These are phyloP conservation scores for Mola mola DNA, from an alignment of 2,113 vertebrate species.

Conservation along the genomic window DNA sequence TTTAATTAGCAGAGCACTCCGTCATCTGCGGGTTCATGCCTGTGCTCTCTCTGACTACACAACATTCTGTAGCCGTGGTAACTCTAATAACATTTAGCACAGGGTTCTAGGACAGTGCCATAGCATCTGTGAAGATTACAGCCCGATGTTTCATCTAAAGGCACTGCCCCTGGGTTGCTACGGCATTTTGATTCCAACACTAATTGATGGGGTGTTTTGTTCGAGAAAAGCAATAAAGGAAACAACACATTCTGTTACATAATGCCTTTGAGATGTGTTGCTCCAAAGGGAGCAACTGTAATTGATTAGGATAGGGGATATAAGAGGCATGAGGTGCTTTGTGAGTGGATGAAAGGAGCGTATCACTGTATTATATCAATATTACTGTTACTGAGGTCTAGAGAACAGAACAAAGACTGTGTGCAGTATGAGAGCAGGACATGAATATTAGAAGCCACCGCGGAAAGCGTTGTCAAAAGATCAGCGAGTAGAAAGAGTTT, in stretches of 20 bases:
- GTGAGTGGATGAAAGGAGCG: slow-evolving; percentile 43
- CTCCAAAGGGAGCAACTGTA: slow-evolving; percentile 47
- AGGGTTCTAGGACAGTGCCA: slow-evolving; percentile 4
- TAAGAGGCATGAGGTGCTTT: slow-evolving; percentile 41
- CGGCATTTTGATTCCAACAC: slow-evolving; percentile 34
- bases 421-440: slow-evolving; percentile 19
- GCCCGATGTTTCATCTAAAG: slow-evolving; percentile 26
- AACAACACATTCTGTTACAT: slow-evolving; percentile 25
- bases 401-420: slow-evolving; percentile 43
- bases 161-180: slow-evolving; percentile 6
- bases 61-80: background rate
- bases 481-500: slow-evolving; percentile 1
- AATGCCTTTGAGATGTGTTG: slow-evolving; percentile 25
- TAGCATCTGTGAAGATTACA: slow-evolving; percentile 15
- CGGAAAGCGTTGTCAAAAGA: background rate
- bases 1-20: slow-evolving; percentile 32
- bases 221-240: slow-evolving; percentile 30
- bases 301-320: slow-evolving; percentile 42
- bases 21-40: background rate
- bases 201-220: slow-evolving; percentile 48
- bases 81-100: slow-evolving; percentile 21
- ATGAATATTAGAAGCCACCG: slow-evolving; percentile 28
- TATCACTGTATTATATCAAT: slow-evolving; percentile 43
- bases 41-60: background rate
- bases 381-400: slow-evolving; percentile 35